Percentiles rank a stretch among this genome's conserved stretches.
Conservation (phyloP, 2,888 invertebrate genomes). For the Rhimphoctona megacephalus region DNA sequence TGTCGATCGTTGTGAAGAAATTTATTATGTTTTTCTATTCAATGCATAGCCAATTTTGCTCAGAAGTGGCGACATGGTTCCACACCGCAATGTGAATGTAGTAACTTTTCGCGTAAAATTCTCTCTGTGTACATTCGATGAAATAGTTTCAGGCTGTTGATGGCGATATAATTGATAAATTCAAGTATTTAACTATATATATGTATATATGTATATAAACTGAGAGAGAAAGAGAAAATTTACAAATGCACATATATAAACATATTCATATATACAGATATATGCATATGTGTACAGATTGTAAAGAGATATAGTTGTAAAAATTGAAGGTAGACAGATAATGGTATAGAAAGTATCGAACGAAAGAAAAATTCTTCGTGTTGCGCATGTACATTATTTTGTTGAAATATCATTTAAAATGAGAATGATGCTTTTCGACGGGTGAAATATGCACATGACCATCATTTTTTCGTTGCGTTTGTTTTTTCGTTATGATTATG, state of each 20-base stretch:
- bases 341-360: slow-evolving; percentile 42
- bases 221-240: slow-evolving; percentile 5
- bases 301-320: slow-evolving; percentile 51
- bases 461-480: slow-evolving; percentile 16
- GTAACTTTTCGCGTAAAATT: too few relatives aligned
- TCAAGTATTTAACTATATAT: slow-evolving; percentile 52
- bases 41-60: too few relatives aligned
- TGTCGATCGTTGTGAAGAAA: too few relatives aligned
- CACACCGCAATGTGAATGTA: too few relatives aligned
- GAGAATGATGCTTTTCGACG: neutral
- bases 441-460: slow-evolving; percentile 18
- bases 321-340: slow-evolving; percentile 43
- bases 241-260: neutral
- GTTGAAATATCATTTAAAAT: slow-evolving; percentile 23
- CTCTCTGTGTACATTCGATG: slow-evolving; percentile 69
- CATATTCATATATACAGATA: slow-evolving; percentile 61
- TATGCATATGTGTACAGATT: slow-evolving; percentile 49
- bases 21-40: too few relatives aligned
- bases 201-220: slow-evolving; percentile 18
- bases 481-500: slow-evolving; percentile 48
- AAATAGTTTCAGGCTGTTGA: slow-evolving; percentile 71
- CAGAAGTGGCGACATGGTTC: too few relatives aligned
- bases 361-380: slow-evolving; percentile 16
- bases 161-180: slow-evolving; percentile 60
- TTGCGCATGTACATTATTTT: slow-evolving; percentile 26